Evolutionary conservation across 23 tunicate genomes (phyloP).

Genomic region (Styela clava): DNA sequence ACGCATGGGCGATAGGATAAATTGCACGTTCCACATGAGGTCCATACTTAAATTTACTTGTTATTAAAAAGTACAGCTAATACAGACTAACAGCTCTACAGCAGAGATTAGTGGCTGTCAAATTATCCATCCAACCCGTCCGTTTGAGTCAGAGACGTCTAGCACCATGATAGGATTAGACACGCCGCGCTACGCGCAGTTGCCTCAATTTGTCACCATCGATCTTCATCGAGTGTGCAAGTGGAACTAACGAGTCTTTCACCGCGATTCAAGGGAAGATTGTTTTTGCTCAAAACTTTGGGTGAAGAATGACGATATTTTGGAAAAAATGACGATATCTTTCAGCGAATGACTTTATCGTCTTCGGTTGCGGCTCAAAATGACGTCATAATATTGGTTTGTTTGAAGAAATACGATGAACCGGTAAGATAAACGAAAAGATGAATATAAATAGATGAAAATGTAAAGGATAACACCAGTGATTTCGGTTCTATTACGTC

Average conservation of each 20-base stretch:
- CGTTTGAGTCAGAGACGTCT: conserved; percentile 15
- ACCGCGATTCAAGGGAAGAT: neutral
- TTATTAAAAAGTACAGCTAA: too few relatives aligned
- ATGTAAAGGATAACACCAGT: too few relatives aligned
- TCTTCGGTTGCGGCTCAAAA: neutral
- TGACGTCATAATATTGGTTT: too few relatives aligned
- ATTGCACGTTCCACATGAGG: too few relatives aligned
- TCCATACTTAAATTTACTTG: too few relatives aligned
- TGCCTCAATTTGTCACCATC: conserved; percentile 11
- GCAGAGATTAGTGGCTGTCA: neutral
- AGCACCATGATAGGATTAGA: conserved; percentile 18
- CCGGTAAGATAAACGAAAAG: too few relatives aligned
- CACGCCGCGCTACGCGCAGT: conserved; percentile 25
- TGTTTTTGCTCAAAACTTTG: neutral
- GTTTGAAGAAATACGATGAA: too few relatives aligned
- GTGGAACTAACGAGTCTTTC: conserved; percentile 10
- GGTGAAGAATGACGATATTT: neutral
- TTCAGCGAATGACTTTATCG: neutral
- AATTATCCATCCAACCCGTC: neutral
- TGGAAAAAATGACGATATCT: neutral
- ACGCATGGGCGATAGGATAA: too few relatives aligned
- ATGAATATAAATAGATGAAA: too few relatives aligned
- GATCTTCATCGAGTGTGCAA: conserved; percentile 20
- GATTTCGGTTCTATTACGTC: too few relatives aligned
- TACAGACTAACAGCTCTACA: neutral